These are phyloP conservation scores for Lampris megalopsis DNA, from an alignment of 2,113 vertebrate genomes.

Conservation along the genomic window DNA sequence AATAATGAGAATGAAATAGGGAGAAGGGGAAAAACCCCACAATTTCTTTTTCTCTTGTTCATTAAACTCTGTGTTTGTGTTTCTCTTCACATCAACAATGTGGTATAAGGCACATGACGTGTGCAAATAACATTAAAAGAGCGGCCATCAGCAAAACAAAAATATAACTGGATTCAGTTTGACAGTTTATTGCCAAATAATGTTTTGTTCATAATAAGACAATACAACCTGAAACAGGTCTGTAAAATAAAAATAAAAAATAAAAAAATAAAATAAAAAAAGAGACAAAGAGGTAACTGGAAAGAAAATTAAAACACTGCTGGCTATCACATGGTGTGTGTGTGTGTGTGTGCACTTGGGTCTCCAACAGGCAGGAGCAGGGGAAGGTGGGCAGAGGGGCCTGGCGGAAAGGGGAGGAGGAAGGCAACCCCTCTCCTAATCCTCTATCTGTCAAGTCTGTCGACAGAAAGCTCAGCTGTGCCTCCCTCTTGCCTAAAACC, in stretches of 20 bases:
- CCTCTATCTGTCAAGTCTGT: constrained; percentile 77
- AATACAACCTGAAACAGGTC: background rate
- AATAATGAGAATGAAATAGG: background rate
- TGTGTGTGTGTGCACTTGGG: constrained; percentile 7
- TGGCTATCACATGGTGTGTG: background rate
- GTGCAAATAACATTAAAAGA: background rate
- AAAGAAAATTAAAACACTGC: background rate
- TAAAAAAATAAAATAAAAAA: background rate
- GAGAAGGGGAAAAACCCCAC: background rate
- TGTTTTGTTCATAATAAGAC: background rate
- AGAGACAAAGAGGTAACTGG: background rate
- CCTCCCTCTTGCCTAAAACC: constrained; percentile 67
- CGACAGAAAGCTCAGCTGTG: constrained; percentile 77
- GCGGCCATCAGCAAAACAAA: background rate
- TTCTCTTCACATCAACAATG: no score
- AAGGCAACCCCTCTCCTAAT: constrained; percentile 58
- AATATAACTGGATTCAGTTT: background rate
- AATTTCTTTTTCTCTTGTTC: no score
- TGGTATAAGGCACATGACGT: background rate
- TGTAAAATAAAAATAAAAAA: background rate
- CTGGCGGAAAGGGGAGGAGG: background rate
- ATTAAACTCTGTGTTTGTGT: background rate
- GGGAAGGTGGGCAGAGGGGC: constrained; percentile 39
- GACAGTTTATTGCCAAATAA: background rate
- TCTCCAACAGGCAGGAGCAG: constrained; percentile 53